phyloP scores from a whole-genome alignment of 2,888 invertebrate species.

The Cyaniris semiargus region DNA sequence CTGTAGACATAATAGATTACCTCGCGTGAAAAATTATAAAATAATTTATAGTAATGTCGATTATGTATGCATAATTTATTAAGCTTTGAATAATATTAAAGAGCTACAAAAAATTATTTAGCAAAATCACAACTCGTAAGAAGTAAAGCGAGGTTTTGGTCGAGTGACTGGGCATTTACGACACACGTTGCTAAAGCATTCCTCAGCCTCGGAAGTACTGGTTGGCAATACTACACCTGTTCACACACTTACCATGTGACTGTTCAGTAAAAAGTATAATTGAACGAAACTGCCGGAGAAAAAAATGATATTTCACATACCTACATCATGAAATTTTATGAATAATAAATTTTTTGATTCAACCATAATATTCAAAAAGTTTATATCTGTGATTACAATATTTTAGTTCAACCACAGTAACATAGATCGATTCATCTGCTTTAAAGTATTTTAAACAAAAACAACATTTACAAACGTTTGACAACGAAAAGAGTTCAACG shows the following conservation, averaged over 20 bases:
- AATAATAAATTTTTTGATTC: not conserved
- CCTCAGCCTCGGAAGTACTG: constrained; percentile 11
- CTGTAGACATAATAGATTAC: not conserved
- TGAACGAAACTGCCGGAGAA: not conserved
- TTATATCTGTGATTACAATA: not conserved
- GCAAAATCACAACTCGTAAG: not conserved
- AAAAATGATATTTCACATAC: too few relatives aligned
- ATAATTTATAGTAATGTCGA: not conserved
- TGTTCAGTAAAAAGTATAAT: not conserved
- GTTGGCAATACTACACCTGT: constrained; percentile 16
- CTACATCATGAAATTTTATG: not conserved
- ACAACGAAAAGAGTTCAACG: not conserved
- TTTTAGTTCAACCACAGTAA: not conserved
- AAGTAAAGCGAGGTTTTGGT: not conserved
- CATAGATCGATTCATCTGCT: not conserved
- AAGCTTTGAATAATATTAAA: not conserved
- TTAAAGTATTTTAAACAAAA: not conserved
- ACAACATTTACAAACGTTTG: not conserved
- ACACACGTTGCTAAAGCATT: constrained; percentile 29
- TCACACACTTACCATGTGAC: not conserved
- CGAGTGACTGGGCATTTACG: constrained; percentile 27
- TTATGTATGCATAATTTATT: not conserved
- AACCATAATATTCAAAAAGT: not conserved
- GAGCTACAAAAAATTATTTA: not conserved
- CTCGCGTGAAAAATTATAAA: not conserved